Evolutionary conservation across 2,113 vertebrate species (phyloP), one percentile per base, ranked within the genome.

Genomic region (Ranitomeya variabilis): DNA sequence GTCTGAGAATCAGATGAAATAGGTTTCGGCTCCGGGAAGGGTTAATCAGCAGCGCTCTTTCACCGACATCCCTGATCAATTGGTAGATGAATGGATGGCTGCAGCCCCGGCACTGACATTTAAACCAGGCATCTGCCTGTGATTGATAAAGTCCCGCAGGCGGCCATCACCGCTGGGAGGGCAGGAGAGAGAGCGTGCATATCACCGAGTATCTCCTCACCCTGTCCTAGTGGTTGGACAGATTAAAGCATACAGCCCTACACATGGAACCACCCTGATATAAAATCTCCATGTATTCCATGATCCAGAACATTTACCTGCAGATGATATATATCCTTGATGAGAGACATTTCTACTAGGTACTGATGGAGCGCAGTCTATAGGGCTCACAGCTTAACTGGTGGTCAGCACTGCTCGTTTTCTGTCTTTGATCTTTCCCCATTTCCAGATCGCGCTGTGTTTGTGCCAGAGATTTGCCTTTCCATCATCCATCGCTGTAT

Each of bases 61-160:
- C 71, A 16, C 71, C 21, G 80, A 83, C 87, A 77, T 71, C 80
- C 77, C 80, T 88, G 87, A 88, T 83, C 71, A 88, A 83, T 88
- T 73, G 80, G 69, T 80, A 83, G 87, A 83, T 88, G 80, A 88
- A 88, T 88, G 87, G 87, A 88, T 88, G 87, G 87, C 87, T 88
- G 87, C 80, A 55, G 87, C 80, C 87, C 80, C 71, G 57, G 69
- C 80, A 73, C 87, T 88, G 87, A 88, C 87, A 88, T 88, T 88
- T 88, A 83, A 88, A 83, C 87, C 80, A 83, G 80, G 87, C 87
- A 80, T 83, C 87, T 88, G 87, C 80, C 71, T 71, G 87, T 88
- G 87, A 88, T 88, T 88, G 87, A 88, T 88, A 88, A 88, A 88
- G 87, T 88, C 87, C 87, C 87, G 23, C 80, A 88, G 87, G 87